These are phyloP conservation scores for Acanthiza pusilla DNA, from an alignment of 2,797 vertebrate genomes.

Conservation along the genomic window DNA sequence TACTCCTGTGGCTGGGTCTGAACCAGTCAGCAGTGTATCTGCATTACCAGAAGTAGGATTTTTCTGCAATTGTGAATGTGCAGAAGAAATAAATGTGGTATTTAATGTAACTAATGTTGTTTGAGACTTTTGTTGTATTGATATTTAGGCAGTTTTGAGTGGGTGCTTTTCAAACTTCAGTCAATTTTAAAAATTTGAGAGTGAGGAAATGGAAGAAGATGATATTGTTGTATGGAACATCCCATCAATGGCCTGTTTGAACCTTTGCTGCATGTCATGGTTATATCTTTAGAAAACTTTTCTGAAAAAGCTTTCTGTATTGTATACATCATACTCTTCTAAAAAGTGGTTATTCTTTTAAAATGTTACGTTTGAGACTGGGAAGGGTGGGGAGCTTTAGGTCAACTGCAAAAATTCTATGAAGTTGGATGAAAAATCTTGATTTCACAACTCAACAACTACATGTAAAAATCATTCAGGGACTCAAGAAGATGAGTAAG, in stretches of 20 bases:
- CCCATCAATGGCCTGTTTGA: background rate
- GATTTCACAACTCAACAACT: background rate
- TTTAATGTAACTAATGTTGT: background rate
- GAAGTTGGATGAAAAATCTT: background rate
- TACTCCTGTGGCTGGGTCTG: background rate
- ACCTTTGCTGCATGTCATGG: background rate
- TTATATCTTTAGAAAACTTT: background rate
- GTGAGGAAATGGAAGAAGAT: background rate
- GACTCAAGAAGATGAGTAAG: background rate
- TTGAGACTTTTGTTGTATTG: background rate
- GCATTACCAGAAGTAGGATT: background rate
- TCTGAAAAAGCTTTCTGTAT: background rate
- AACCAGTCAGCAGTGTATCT: background rate
- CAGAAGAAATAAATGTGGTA: background rate
- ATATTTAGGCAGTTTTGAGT: background rate
- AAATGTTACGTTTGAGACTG: background rate
- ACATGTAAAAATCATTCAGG: background rate
- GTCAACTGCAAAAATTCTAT: background rate
- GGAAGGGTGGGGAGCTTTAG: accelerated
- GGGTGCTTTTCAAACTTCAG: background rate
- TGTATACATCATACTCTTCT: background rate
- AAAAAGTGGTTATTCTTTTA: background rate
- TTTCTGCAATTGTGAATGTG: background rate
- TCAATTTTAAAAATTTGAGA: background rate
- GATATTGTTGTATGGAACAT: background rate